Evolutionary conservation across 2,797 vertebrate species (phyloP).

Genomic region (Psittacula derbiana): DNA sequence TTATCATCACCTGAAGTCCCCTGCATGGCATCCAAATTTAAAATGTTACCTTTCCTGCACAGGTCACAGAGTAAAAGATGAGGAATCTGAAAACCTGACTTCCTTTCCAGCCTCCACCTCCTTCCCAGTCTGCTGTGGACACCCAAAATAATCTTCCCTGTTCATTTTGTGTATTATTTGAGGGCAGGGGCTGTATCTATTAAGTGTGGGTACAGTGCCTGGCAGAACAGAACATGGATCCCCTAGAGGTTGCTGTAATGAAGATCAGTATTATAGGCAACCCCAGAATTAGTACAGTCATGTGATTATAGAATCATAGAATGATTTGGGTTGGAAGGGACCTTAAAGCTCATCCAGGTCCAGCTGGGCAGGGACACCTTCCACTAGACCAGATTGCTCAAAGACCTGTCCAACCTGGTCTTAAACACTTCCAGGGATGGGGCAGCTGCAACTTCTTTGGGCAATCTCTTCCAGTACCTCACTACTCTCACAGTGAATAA

Average conservation of each 20-base stretch:
- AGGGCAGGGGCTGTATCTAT: neutral
- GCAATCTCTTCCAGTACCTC: neutral
- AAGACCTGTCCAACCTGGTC: neutral
- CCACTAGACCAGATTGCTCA: neutral
- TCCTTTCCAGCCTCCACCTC: neutral
- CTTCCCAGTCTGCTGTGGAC: neutral
- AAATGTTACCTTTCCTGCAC: neutral
- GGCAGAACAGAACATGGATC: neutral
- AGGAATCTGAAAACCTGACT: neutral
- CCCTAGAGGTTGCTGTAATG: neutral
- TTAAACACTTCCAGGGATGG: neutral
- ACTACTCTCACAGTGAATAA: neutral
- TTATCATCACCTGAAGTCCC: neutral
- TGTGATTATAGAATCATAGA: neutral
- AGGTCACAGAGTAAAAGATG: neutral
- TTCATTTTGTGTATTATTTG: neutral
- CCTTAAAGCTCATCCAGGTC: neutral
- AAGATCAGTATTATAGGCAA: neutral
- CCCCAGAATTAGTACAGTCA: neutral
- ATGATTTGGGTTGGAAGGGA: neutral
- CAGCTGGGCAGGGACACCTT: neutral
- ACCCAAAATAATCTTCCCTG: neutral
- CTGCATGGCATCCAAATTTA: neutral
- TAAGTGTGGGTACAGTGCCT: neutral
- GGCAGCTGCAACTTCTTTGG: neutral